These are phyloP conservation scores for Microctenopoma lineatum DNA, from an alignment of 2,797 vertebrate genomes.

Conservation along the genomic window DNA sequence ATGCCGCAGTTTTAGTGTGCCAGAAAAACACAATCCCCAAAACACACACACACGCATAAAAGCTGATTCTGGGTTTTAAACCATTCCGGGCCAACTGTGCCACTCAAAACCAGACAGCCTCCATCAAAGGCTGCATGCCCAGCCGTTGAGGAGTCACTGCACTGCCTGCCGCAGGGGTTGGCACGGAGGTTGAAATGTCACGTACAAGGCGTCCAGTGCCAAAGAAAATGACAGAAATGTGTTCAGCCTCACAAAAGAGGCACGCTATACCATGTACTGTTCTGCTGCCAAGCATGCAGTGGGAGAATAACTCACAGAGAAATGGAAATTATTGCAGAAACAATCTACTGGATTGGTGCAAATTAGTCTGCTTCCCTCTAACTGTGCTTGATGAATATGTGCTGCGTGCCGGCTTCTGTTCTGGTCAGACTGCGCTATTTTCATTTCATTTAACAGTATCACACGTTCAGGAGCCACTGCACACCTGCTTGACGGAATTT, in stretches of 20 bases:
- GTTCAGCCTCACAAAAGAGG: constrained; percentile 64
- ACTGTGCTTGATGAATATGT: constrained; percentile 53
- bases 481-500: constrained; percentile 69
- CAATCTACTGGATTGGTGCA: constrained; percentile 64
- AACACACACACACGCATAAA: constrained; percentile 25
- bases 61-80: constrained; percentile 43
- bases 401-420: constrained; percentile 51
- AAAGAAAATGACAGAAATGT: constrained; percentile 69
- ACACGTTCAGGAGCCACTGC: constrained; percentile 68
- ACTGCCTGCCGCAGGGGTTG: constrained; percentile 39
- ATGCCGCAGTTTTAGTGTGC: constrained; percentile 22
- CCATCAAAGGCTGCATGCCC: constrained; percentile 47
- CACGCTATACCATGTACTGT: constrained; percentile 36
- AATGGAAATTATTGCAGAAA: constrained; percentile 59
- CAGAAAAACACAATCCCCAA: constrained; percentile 19
- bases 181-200: constrained; percentile 63
- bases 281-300: constrained; percentile 39
- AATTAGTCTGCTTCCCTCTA: constrained; percentile 66
- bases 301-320: constrained; percentile 48
- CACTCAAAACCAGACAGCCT: constrained; percentile 54
- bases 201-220: constrained; percentile 51
- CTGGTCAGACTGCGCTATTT: constrained; percentile 59
- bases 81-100: constrained; percentile 40
- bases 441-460: constrained; percentile 78
- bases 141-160: constrained; percentile 32